Evolutionary conservation across 1,140 invertebrate genomes (phyloP).

Genomic region (Drosophila persimilis): DNA sequence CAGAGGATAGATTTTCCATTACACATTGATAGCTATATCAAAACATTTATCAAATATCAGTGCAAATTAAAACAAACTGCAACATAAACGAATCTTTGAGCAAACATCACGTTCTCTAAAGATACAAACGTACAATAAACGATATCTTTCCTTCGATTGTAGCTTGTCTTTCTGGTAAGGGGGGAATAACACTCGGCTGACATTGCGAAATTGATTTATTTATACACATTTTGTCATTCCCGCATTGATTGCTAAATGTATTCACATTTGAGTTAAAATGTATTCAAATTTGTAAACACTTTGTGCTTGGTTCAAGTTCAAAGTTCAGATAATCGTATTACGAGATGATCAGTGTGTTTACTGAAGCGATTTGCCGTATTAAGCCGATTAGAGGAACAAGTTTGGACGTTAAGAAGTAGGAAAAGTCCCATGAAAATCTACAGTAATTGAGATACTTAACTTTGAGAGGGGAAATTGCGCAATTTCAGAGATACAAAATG

Average conservation of each 20-base stretch:
- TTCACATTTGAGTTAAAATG: conserved; percentile 23
- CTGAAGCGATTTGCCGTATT: conserved; percentile 22
- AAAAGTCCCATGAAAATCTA: background rate
- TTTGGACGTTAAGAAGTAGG: conserved; percentile 10
- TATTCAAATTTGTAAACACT: conserved; percentile 33
- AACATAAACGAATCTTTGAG: too few relatives aligned
- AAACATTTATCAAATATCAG: too few relatives aligned
- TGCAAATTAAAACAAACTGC: too few relatives aligned
- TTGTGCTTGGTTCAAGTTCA: conserved; percentile 36
- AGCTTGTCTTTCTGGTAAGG: background rate
- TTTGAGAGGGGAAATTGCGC: conserved; percentile 25
- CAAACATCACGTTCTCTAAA: too few relatives aligned
- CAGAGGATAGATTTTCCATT: too few relatives aligned
- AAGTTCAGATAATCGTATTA: conserved; percentile 12
- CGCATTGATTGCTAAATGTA: conserved; percentile 27
- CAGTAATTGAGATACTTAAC: conserved; percentile 5
- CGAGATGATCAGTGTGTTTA: conserved; percentile 13
- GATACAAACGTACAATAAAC: too few relatives aligned
- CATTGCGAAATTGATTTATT: conserved; percentile 23
- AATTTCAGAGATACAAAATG: conserved; percentile 14
- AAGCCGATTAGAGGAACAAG: conserved; percentile 30
- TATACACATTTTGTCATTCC: conserved; percentile 34
- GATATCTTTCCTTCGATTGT: too few relatives aligned
- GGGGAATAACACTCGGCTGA: conserved; percentile 9
- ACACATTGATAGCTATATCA: too few relatives aligned